phyloP scores from a whole-genome alignment of 2,113 vertebrate species.

The Nymphicus hollandicus region DNA sequence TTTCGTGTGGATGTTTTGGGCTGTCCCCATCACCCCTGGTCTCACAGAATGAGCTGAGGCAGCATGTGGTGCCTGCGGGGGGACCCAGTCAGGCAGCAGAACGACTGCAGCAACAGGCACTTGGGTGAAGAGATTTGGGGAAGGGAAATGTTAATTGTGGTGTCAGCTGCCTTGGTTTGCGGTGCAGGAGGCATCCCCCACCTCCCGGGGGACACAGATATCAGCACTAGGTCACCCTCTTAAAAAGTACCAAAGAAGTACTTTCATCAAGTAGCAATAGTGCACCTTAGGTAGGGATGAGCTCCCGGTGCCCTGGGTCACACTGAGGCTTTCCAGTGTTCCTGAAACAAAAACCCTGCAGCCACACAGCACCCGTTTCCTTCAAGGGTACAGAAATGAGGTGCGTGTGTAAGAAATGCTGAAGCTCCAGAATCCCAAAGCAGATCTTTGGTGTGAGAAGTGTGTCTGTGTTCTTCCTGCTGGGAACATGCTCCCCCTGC shows the following conservation, averaged over 20 bases:
- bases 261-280: neutral
- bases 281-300: neutral
- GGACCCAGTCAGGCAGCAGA: neutral
- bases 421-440: neutral
- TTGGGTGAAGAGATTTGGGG: neutral
- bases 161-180: neutral
- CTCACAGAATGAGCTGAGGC: fast-evolving
- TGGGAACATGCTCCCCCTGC: neutral
- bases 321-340: neutral
- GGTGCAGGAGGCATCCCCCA: neutral
- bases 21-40: neutral
- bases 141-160: neutral
- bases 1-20: neutral
- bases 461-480: neutral
- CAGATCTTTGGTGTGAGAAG: neutral
- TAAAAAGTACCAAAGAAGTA: neutral
- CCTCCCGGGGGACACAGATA: neutral
- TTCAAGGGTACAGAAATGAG: neutral
- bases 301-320: neutral
- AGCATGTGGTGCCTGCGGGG: fast-evolving
- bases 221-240: neutral
- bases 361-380: neutral
- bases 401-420: neutral
- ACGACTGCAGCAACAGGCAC: fast-evolving
- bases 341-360: neutral